Conservation (phyloP, 1,140 invertebrate genomes). For the Bilobella aurantiaca region DNA sequence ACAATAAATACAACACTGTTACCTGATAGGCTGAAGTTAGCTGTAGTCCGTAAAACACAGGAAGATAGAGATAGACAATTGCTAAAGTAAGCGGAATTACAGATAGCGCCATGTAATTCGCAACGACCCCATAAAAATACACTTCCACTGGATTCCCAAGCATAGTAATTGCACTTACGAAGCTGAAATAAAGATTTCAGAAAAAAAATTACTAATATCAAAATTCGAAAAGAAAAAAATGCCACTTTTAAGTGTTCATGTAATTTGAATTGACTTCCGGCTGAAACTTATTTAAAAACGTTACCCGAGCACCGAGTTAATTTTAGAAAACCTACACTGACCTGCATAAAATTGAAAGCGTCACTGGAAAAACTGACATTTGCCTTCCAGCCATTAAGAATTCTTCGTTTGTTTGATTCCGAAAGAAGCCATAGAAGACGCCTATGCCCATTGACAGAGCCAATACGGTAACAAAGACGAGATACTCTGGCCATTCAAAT, state of each 20-base stretch:
- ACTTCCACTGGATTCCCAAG: slow-evolving; percentile 50
- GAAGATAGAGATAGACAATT: slow-evolving; percentile 50
- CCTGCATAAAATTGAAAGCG: slow-evolving; percentile 26
- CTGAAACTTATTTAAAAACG: no score
- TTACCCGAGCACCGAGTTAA: no score
- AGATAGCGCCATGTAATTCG: slow-evolving; percentile 50
- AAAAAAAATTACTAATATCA: no score
- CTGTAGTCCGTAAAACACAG: slow-evolving; percentile 45
- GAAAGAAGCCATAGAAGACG: slow-evolving; percentile 38
- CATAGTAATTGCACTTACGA: slow-evolving; percentile 13
- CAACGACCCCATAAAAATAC: slow-evolving; percentile 75
- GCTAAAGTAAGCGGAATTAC: slow-evolving; percentile 51
- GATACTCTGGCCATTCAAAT: slow-evolving; percentile 30
- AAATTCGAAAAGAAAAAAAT: no score
- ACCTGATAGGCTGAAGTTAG: slow-evolving; percentile 38
- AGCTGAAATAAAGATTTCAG: slow-evolving; percentile 7
- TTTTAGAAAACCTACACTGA: background rate
- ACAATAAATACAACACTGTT: no score
- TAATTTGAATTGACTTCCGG: background rate
- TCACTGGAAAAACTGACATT: slow-evolving; percentile 19
- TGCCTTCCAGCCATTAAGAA: slow-evolving; percentile 20
- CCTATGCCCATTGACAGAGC: slow-evolving; percentile 41
- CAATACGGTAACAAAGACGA: slow-evolving; percentile 30
- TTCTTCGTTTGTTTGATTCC: slow-evolving; percentile 41
- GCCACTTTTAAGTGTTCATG: background rate